Evolutionary conservation across 2,888 invertebrate genomes (phyloP), one percentile per base, ranked within the genome.

Genomic region (Clivina fossor): DNA sequence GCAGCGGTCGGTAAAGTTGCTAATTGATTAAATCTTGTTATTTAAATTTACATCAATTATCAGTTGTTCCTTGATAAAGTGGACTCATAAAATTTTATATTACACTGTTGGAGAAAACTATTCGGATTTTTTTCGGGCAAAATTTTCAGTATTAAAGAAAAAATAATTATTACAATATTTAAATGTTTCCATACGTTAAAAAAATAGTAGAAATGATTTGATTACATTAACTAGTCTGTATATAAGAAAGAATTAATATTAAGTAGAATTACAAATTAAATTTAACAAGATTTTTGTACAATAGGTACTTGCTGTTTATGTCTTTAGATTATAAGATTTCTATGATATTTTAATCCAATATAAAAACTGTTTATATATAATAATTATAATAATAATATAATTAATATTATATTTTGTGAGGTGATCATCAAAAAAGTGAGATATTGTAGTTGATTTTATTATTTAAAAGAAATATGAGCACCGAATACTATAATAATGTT

Each of bases 401-500:
- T 20, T 40, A 40, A 37, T 40, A 40, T 40, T 20, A 19, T 53
- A 26, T 53, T 43, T 53, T 33, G 35, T 44, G 9, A 24, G 44
- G 53, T 53, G 53, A 44, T 44, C 40, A 35, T 37, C 44, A 50
- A 50, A 53, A 53, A 53, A 53, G 53, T 53, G 53, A 53, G 53
- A 51, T 51, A 51, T 51, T 43, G 51, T 51, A 51, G 51, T 30
- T 40, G 44, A 44, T 35, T 33, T 44, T 53, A 44, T 53, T 53
- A 53, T 53, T 35, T n/a, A n/a, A n/a, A 16, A 53, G 44, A 44
- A 44, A 53, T 43, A 44, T 22, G 53, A 53, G 53, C 53, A 53
- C 53, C 53, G 53, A 53, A 53, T 53, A 53, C 26, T 53, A 44
- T 53, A 53, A 53, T 37, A 53, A 44, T 53, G 53, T 53, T 53